A percentile compares a stretch with the other conserved stretches of the same genome.
Evolutionary conservation across 1,140 invertebrate genomes (phyloP).

Genomic region (Rhopalosiphum padi): DNA sequence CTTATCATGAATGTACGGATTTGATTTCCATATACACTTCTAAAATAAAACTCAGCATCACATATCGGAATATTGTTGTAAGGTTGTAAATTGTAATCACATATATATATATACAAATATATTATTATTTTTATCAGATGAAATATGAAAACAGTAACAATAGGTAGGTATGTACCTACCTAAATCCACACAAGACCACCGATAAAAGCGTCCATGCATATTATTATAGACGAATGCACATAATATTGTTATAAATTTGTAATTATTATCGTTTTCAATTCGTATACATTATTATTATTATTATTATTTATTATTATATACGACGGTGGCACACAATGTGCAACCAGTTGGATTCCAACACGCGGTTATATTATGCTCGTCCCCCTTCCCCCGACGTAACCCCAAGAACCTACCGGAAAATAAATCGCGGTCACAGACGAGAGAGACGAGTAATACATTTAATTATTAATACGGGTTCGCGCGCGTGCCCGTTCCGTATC

Average conservation of each 20-base stretch:
- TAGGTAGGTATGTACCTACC: background rate
- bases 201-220: background rate
- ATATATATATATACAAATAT: background rate
- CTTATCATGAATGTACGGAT: background rate
- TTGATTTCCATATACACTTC: background rate
- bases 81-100: background rate
- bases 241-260: background rate
- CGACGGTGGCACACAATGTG: background rate
- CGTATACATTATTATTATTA: background rate
- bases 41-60: background rate
- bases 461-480: conserved; percentile 38
- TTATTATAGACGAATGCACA: background rate
- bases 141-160: background rate
- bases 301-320: background rate
- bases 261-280: conserved; percentile 1
- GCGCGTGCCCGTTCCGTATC: conserved; percentile 38
- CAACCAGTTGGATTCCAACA: conserved; percentile 34
- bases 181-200: background rate
- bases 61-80: background rate
- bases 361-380: background rate
- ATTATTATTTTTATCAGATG: background rate
- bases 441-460: conserved; percentile 43
- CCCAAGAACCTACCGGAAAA: conserved; percentile 24
- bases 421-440: conserved; percentile 46
- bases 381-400: background rate